Evolutionary conservation across 2,113 vertebrate species (phyloP).

Genomic region (Mixornis gularis): DNA sequence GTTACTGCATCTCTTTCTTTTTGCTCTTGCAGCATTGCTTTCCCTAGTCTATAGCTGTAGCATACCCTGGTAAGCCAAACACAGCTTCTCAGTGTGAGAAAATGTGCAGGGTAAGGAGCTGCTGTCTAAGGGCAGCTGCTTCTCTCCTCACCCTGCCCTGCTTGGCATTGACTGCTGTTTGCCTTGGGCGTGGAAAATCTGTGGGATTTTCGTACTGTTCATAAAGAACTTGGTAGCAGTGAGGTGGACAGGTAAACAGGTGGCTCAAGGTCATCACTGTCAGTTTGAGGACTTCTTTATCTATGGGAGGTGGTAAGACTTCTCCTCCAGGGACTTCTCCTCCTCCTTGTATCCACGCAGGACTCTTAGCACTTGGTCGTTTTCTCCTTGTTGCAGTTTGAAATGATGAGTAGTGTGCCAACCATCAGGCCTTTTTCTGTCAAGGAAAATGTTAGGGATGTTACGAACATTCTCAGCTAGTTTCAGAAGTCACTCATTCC

Average conservation of each 20-base stretch:
- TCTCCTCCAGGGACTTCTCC: not conserved
- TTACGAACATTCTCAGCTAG: not conserved
- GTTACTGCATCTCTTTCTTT: not conserved
- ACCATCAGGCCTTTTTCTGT: not conserved
- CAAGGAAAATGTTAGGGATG: no score
- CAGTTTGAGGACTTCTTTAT: not conserved
- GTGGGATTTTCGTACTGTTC: not conserved
- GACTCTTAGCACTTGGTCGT: not conserved
- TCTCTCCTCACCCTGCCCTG: rapidly evolving
- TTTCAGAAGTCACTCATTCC: not conserved
- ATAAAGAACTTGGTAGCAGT: not conserved
- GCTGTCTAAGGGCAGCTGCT: not conserved
- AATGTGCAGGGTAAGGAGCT: not conserved
- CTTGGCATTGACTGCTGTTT: rapidly evolving
- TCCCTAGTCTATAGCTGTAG: not conserved
- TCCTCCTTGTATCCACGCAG: not conserved
- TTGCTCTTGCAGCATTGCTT: not conserved
- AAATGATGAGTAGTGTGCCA: not conserved
- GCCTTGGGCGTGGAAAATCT: not conserved
- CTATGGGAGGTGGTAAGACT: not conserved
- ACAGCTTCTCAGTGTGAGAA: not conserved
- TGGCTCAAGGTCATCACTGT: not conserved
- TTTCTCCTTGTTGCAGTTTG: not conserved
- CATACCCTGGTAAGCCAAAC: not conserved
- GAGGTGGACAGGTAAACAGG: not conserved